These are phyloP conservation scores for Quadriops clusia DNA, from an alignment of 2,888 invertebrate genomes.

Conservation along the genomic window DNA sequence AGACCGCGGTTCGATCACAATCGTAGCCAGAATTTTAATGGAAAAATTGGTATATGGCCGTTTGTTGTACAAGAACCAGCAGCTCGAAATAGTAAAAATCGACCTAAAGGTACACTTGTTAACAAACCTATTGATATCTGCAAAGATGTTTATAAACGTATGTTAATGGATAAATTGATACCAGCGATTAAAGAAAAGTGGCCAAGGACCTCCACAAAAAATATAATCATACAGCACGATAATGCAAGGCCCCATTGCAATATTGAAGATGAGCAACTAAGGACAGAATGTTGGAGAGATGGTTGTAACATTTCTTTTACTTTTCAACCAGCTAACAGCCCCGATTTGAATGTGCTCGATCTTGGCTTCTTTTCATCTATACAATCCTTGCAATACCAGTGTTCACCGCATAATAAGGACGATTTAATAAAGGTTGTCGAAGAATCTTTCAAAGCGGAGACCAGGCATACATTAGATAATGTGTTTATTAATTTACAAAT, in stretches of 20 bases:
- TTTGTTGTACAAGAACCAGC: neutral
- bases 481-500: no score
- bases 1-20: neutral
- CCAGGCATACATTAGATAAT: no score
- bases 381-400: slow-evolving; percentile 1
- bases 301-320: slow-evolving; percentile 2
- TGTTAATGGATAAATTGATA: no score
- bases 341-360: slow-evolving; percentile 1
- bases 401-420: slow-evolving; percentile 1
- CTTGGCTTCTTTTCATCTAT: slow-evolving; percentile 2
- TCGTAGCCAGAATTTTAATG: slow-evolving; percentile 1
- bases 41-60: neutral
- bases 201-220: no score
- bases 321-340: neutral
- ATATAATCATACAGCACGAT: no score
- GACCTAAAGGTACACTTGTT: neutral
- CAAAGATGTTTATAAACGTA: no score
- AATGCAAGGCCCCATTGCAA: no score
- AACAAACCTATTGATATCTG: no score
- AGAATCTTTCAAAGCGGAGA: no score
- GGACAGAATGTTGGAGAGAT: no score
- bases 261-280: no score
- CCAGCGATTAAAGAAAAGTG: no score
- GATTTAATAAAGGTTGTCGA: slow-evolving; percentile 1
- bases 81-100: slow-evolving; percentile 1